A percentile compares a stretch with the other conserved stretches of the same genome.
phyloP scores from a whole-genome alignment of 2,888 invertebrate genomes.

The Yponomeuta cagnagella region DNA sequence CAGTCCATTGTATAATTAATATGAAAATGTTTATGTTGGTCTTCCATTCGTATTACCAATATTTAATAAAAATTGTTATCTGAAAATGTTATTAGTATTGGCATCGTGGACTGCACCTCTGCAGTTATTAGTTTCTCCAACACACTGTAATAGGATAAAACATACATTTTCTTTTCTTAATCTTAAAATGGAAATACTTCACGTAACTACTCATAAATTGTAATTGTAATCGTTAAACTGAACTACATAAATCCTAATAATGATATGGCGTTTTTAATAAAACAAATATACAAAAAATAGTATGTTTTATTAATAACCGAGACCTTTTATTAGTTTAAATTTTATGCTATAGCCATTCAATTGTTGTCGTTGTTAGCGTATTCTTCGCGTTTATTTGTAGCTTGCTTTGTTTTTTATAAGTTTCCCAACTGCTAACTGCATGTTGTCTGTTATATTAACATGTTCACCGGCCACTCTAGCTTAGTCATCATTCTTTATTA shows the following conservation, averaged over 20 bases:
- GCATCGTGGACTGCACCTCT: conserved; percentile 23
- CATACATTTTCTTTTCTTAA: conserved; percentile 61
- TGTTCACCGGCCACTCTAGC: conserved; percentile 47
- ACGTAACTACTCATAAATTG: conserved; percentile 71
- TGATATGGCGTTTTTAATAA: conserved; percentile 77
- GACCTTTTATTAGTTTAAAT: background rate
- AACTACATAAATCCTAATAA: conserved; percentile 76
- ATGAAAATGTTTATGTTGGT: conserved; percentile 43
- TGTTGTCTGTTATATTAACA: conserved; percentile 21
- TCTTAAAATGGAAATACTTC: conserved; percentile 62
- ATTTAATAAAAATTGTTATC: conserved; percentile 24
- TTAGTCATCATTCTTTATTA: conserved; percentile 29
- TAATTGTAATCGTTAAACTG: conserved; percentile 74
- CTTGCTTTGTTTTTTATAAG: conserved; percentile 3
- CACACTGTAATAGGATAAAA: conserved; percentile 36
- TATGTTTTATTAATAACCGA: conserved; percentile 56
- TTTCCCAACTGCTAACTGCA: conserved; percentile 5
- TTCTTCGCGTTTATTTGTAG: conserved; percentile 22
- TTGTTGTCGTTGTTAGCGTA: conserved; percentile 13
- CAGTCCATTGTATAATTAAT: conserved; percentile 53
- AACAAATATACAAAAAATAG: conserved; percentile 68
- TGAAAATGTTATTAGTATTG: conserved; percentile 22
- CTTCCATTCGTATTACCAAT: conserved; percentile 42
- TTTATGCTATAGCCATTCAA: background rate
- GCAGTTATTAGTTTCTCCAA: conserved; percentile 6